phyloP scores from a whole-genome alignment of 2,888 invertebrate genomes.

The Thyatira batis region DNA sequence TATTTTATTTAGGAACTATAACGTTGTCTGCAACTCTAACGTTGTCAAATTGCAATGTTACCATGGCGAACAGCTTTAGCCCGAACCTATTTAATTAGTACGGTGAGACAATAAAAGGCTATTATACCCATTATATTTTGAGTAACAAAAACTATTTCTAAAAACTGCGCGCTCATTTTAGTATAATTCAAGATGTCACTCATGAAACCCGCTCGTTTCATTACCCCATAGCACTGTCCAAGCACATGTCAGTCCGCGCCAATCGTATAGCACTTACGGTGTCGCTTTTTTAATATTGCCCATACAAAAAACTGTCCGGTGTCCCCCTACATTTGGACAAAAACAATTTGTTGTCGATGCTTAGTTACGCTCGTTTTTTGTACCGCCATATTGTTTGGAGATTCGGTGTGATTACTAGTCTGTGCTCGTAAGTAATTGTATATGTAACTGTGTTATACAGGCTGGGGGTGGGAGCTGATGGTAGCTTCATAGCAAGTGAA shows the following conservation, averaged over 20 bases:
- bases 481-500: background rate
- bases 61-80: no score
- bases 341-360: slow-evolving; percentile 60
- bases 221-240: slow-evolving; percentile 49
- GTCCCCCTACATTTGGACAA: slow-evolving; percentile 37
- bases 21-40: no score
- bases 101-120: no score
- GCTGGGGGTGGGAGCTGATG: background rate
- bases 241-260: slow-evolving; percentile 57
- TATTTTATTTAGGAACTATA: no score
- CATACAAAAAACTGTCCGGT: slow-evolving; percentile 55
- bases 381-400: slow-evolving; percentile 33
- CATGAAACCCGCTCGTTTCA: slow-evolving; percentile 20
- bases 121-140: no score
- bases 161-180: no score
- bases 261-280: slow-evolving; percentile 70
- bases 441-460: background rate
- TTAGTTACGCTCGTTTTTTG: slow-evolving; percentile 39
- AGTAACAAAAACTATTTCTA: no score
- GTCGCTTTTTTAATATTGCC: slow-evolving; percentile 70
- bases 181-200: background rate
- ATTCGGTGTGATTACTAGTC: slow-evolving; percentile 11
- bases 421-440: slow-evolving; percentile 4
- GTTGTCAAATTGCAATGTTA: no score
- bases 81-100: no score